These are phyloP conservation scores for Muntiacus reevesi DNA, from an alignment of 2,113 vertebrate species.

Conservation along the genomic window DNA sequence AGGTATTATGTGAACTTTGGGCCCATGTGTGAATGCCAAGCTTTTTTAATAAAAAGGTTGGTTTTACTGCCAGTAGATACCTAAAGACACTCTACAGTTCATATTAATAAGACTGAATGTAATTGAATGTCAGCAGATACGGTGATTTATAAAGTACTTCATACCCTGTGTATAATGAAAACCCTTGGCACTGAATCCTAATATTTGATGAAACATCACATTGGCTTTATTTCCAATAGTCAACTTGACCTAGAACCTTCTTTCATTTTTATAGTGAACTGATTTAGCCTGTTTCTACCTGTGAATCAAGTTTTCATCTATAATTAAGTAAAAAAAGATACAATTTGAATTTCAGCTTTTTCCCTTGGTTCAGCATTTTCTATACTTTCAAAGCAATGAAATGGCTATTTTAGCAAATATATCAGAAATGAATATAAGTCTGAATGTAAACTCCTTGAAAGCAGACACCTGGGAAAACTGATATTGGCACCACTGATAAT, in stretches of 20 bases:
- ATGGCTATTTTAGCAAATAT: conserved; percentile 21
- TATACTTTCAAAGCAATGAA: not conserved
- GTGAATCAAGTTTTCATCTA: conserved; percentile 9
- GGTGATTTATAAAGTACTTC: conserved; percentile 82
- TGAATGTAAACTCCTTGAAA: not conserved
- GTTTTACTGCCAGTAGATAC: conserved; percentile 76
- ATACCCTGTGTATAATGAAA: conserved; percentile 76
- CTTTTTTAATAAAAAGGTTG: conserved; percentile 71
- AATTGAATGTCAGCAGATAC: conserved; percentile 80
- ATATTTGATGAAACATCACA: conserved; percentile 72
- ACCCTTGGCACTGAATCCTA: conserved; percentile 68
- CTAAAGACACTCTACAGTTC: conserved; percentile 69
- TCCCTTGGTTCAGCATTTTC: not conserved
- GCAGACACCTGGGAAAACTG: not conserved
- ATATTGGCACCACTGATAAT: not conserved
- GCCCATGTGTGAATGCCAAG: conserved; percentile 66
- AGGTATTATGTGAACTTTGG: conserved; percentile 63
- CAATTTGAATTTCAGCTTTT: conserved; percentile 8
- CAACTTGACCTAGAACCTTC: conserved; percentile 78
- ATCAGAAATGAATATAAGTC: not conserved
- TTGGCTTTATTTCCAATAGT: conserved; percentile 76
- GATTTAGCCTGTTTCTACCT: conserved; percentile 9
- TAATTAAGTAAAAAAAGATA: not conserved
- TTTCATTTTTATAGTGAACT: conserved; percentile 64
- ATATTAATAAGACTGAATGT: conserved; percentile 81